These are phyloP conservation scores for Spialia ferax DNA, from an alignment of 2,888 invertebrate species.

Conservation along the genomic window DNA sequence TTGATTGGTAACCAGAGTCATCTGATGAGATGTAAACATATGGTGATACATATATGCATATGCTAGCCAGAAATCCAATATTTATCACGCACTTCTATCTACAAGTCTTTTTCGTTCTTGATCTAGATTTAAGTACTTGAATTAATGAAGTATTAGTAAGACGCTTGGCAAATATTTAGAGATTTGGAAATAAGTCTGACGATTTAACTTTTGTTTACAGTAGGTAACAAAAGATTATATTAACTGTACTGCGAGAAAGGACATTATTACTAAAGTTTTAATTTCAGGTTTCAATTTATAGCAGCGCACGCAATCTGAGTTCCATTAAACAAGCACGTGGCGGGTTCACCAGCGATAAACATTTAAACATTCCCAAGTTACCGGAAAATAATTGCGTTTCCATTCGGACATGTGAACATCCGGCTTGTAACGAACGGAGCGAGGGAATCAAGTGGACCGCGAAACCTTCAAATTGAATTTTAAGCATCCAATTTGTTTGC, in stretches of 20 bases:
- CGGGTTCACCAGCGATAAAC: constrained; percentile 55
- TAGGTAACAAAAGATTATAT: background rate
- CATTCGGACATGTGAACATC: constrained; percentile 74
- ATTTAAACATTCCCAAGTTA: constrained; percentile 67
- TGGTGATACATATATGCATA: too few relatives aligned
- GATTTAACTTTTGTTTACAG: background rate
- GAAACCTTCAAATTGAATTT: constrained; percentile 87
- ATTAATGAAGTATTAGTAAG: constrained; percentile 11
- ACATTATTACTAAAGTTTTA: constrained; percentile 1
- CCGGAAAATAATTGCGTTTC: constrained; percentile 76
- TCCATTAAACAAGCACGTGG: constrained; percentile 44
- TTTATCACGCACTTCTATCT: too few relatives aligned
- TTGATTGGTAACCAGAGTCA: too few relatives aligned
- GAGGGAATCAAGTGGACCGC: constrained; percentile 83
- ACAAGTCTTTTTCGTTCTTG: too few relatives aligned
- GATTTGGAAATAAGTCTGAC: constrained; percentile 13
- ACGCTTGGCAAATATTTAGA: constrained; percentile 11
- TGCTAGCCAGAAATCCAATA: too few relatives aligned
- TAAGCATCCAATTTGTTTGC: constrained; percentile 86
- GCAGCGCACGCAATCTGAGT: constrained; percentile 14
- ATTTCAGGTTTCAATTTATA: constrained; percentile 2
- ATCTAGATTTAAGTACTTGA: constrained; percentile 3
- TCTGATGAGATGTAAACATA: too few relatives aligned
- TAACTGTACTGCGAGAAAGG: background rate
- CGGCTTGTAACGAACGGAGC: constrained; percentile 77